Percentiles rank a stretch among this genome's conserved stretches.
phyloP scores from a whole-genome alignment of 2,113 vertebrate genomes.

The Nipponia nippon region DNA sequence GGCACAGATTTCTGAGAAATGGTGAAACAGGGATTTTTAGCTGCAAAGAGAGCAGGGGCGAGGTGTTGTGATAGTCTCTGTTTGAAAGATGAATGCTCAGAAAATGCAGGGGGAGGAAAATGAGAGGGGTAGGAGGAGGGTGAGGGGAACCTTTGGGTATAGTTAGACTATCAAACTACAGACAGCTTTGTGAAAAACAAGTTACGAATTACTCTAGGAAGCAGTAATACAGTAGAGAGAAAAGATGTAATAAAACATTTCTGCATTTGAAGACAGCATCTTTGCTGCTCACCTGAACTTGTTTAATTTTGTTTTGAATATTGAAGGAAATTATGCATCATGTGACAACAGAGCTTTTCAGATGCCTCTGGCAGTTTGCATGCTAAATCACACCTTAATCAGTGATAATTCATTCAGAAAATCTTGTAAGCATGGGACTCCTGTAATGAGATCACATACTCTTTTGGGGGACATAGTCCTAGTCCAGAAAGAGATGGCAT shows the following conservation, averaged over 20 bases:
- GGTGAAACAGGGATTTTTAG: neutral
- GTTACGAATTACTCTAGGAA: neutral
- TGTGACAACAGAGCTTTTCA: neutral
- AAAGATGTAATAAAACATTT: neutral
- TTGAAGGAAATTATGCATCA: neutral
- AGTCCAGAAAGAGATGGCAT: neutral
- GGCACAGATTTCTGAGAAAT: neutral
- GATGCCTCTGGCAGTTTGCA: neutral
- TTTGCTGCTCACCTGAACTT: neutral
- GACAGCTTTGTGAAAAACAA: neutral
- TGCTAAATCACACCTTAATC: neutral
- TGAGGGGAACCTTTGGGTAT: neutral
- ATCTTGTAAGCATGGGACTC: neutral
- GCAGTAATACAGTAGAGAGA: neutral
- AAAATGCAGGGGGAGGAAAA: neutral
- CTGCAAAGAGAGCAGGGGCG: neutral
- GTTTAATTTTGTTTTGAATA: neutral
- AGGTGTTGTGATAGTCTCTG: neutral
- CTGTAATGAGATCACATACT: neutral
- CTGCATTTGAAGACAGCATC: neutral
- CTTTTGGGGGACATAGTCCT: neutral
- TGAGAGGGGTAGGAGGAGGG: neutral
- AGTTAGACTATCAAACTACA: neutral
- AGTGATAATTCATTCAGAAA: neutral
- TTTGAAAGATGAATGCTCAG: neutral